These are phyloP conservation scores for Andrena bicolor DNA, from an alignment of 2,888 invertebrate genomes.

Conservation along the genomic window DNA sequence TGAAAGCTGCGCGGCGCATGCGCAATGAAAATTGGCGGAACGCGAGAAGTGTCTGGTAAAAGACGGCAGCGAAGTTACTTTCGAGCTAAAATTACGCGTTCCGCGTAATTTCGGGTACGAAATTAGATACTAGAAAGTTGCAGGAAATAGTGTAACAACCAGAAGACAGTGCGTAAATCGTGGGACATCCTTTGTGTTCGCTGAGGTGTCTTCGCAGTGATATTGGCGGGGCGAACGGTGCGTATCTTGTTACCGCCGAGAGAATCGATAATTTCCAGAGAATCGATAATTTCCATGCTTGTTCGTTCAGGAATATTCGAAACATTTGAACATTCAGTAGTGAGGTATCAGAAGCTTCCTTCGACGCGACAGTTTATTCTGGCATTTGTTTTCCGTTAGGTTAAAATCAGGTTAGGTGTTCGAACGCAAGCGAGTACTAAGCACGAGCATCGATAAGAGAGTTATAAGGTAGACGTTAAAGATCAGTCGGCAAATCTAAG, in stretches of 20 bases:
- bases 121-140: neutral
- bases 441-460: conserved; percentile 14
- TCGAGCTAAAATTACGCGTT: neutral
- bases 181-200: conserved; percentile 63
- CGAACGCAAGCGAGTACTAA: conserved; percentile 7
- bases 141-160: conserved; percentile 69
- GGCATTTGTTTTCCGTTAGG: neutral
- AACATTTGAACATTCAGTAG: conserved; percentile 21
- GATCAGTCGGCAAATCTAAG: neutral
- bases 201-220: conserved; percentile 7
- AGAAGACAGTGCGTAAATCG: conserved; percentile 82
- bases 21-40: conserved; percentile 52
- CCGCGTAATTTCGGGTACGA: neutral
- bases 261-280: conserved; percentile 11
- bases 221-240: conserved; percentile 7
- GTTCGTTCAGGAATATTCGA: conserved; percentile 19
- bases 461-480: conserved; percentile 1
- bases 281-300: conserved; percentile 16
- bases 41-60: neutral
- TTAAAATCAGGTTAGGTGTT: conserved; percentile 41
- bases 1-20: conserved; percentile 31
- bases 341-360: neutral
- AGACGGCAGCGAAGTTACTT: neutral
- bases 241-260: conserved; percentile 9
- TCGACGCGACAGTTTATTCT: conserved; percentile 1